phyloP scores from a whole-genome alignment of 2,113 vertebrate species.

The Camelus bactrianus region DNA sequence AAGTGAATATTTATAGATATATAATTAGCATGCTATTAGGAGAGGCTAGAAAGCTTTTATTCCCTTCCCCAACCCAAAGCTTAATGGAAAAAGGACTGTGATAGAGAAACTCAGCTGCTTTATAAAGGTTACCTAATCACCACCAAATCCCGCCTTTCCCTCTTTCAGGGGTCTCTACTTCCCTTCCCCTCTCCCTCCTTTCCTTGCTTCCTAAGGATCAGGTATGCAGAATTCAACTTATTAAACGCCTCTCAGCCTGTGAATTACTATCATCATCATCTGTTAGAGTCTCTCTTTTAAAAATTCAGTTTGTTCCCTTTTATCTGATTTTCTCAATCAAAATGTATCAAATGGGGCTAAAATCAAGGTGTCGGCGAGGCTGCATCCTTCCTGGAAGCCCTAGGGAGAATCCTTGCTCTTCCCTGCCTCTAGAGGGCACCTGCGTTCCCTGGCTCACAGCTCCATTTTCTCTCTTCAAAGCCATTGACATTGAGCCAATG shows the following conservation, averaged over 20 bases:
- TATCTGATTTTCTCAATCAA: slow-evolving; percentile 25
- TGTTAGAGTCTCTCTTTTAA: neutral
- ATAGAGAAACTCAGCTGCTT: neutral
- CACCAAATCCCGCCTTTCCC: neutral
- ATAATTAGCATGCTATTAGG: neutral
- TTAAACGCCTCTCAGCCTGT: neutral
- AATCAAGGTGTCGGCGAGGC: neutral
- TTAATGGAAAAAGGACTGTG: neutral
- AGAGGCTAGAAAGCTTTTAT: neutral
- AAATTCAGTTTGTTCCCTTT: neutral
- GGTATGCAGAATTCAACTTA: neutral
- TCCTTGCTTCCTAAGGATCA: neutral
- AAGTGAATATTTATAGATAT: neutral
- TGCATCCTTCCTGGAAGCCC: neutral
- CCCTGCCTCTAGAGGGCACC: neutral
- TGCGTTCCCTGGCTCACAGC: rapidly evolving
- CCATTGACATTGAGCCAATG: neutral
- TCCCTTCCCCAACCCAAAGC: neutral
- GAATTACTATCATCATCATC: neutral
- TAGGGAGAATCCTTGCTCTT: neutral
- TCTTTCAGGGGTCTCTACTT: neutral
- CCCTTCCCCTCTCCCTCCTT: neutral
- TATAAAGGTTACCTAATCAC: neutral
- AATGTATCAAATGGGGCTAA: neutral
- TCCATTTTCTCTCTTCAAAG: neutral